Base-by-base conservation (phyloP, 2,888 invertebrate species). In the Drosophila demipolita region DNA sequence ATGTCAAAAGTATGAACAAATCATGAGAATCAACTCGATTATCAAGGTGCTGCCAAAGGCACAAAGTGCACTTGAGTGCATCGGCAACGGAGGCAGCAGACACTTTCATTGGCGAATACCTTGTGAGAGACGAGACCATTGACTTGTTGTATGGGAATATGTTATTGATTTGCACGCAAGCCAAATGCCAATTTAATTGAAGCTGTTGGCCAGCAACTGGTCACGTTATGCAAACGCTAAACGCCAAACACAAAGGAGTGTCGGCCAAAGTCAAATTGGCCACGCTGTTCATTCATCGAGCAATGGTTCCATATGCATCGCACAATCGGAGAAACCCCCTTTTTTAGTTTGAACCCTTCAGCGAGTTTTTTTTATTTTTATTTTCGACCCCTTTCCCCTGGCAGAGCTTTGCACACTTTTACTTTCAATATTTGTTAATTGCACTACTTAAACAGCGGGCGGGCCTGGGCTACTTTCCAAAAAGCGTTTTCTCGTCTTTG, bases 381-480 rank as follows among this genome's bases (percentile, higher is more conserved):
- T 26, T 45, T 35, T 45, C 8, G 23, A 32, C 9, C 33, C 62
- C 42, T 38, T 32, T 36, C 32, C 23, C 26, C 45, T 20, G 5
- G n/a, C 33, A 52, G 52, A 57, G 42, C 52, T 73, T 63, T 78
- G 68, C 66, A 65, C 83, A 85, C 83, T 83, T 83, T 83, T 85
- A 85, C 85, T 83, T 83, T 83, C 71, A 74, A 73, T 55, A 61
- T 62, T 73, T 66, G 75, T 75, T 83, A 84, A 83, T 83, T 83
- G 85, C 82, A 76, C 79, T 84, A 80, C 66, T 80, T 82, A 73
- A 82, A 61, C 83, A 78, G 78, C 84, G 80, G 82, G 80, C 82
- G 78, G 80, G 73, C 70, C 73, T 60, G 73, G 50, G 64, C 66
- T 57, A 84, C 83, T 83, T 83, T 83, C 82, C 68, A 67, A 76